Conservation (phyloP, 2,797 vertebrate species). For the Scolopax bukidnonensis region DNA sequence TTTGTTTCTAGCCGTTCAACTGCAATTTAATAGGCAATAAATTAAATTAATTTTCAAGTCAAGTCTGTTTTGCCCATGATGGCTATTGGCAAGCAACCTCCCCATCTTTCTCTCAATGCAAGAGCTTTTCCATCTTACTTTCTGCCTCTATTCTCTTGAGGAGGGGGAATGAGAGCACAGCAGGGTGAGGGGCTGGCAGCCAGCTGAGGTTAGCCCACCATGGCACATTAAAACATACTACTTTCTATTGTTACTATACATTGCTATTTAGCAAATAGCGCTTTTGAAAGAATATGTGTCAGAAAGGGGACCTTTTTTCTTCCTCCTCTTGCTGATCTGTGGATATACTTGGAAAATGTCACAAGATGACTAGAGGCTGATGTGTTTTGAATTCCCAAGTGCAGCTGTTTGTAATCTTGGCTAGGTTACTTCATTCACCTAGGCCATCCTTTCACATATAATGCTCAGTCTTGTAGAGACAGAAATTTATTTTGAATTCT, state of each 20-base stretch:
- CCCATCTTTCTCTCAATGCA: neutral
- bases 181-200: neutral
- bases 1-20: neutral
- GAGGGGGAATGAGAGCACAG: neutral
- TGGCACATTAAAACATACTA: neutral
- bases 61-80: neutral
- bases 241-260: neutral
- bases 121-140: neutral
- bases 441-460: neutral
- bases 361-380: neutral
- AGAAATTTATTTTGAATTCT: neutral
- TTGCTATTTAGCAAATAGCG: neutral
- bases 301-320: neutral
- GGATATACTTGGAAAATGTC: neutral
- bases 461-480: neutral
- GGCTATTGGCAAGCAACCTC: neutral
- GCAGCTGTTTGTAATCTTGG: neutral
- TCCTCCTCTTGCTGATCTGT: neutral
- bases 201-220: neutral
- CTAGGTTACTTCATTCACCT: neutral
- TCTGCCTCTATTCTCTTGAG: neutral
- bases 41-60: neutral
- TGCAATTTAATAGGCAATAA: neutral
- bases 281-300: neutral
- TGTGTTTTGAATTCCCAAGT: neutral